phyloP scores from a whole-genome alignment of 2,797 vertebrate genomes.

The Eurystomus glaucurus region DNA sequence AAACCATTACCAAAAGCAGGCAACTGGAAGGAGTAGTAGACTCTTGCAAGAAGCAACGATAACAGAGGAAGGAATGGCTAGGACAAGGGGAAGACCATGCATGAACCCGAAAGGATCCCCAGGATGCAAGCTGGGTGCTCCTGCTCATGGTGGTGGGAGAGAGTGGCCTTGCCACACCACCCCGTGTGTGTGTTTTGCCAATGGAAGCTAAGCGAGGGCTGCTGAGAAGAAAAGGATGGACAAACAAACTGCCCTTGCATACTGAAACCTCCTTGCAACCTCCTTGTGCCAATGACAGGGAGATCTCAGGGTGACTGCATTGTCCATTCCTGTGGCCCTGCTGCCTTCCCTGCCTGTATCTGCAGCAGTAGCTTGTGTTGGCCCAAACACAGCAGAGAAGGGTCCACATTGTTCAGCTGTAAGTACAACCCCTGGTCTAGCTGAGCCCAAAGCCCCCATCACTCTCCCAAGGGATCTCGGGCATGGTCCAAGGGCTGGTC shows the following conservation, averaged over 20 bases:
- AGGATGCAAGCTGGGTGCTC: not conserved
- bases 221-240: not conserved
- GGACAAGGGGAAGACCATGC: not conserved
- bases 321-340: rapidly evolving
- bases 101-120: not conserved
- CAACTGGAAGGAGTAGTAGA: not conserved
- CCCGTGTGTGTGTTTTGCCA: not conserved
- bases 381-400: not conserved
- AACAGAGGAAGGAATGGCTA: not conserved
- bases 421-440: not conserved
- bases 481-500: not conserved
- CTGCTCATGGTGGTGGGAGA: not conserved
- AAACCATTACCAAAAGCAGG: not conserved
- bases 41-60: not conserved
- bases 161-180: rapidly evolving
- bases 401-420: not conserved
- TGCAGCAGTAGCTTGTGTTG: not conserved
- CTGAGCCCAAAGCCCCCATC: not conserved
- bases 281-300: not conserved
- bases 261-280: not conserved
- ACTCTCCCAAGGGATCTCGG: not conserved
- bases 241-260: not conserved
- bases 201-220: not conserved
- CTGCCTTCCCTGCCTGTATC: not conserved
- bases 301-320: rapidly evolving